Evolutionary conservation across 1,140 invertebrate genomes (phyloP).

Genomic region (Aphelenchoides avenae): DNA sequence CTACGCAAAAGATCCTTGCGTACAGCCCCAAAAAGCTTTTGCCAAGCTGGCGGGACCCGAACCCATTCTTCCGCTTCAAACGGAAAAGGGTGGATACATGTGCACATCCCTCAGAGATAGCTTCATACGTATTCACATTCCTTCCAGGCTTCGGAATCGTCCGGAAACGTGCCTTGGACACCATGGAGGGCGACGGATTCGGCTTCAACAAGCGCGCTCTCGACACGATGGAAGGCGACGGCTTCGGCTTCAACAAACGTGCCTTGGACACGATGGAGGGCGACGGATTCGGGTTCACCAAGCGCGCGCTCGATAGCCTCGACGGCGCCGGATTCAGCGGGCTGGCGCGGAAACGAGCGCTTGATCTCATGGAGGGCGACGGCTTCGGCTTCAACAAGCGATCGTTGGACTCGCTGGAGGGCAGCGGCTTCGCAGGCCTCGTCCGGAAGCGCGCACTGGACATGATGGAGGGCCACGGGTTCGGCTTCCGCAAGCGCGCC

Average conservation of each 20-base stretch:
- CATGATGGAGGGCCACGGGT: constrained; percentile 27
- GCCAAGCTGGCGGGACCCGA: too few relatives aligned
- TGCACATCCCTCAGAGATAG: too few relatives aligned
- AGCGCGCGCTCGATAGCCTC: constrained; percentile 26
- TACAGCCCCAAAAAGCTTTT: too few relatives aligned
- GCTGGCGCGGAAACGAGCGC: constrained; percentile 22
- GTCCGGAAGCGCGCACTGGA: constrained; percentile 28
- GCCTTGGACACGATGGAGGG: constrained; percentile 30
- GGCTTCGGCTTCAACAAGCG: constrained; percentile 21
- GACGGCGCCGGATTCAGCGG: constrained; percentile 32
- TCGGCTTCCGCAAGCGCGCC: constrained; percentile 25
- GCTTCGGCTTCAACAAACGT: constrained; percentile 17
- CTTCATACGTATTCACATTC: too few relatives aligned
- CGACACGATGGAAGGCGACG: constrained; percentile 23
- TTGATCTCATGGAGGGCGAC: constrained; percentile 26
- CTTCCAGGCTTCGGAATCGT: too few relatives aligned
- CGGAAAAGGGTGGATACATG: too few relatives aligned
- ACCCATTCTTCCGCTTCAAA: too few relatives aligned
- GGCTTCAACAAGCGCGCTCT: constrained; percentile 28
- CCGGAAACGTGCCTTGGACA: constrained; percentile 29
- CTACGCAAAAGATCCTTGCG: too few relatives aligned
- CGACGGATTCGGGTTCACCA: constrained; percentile 22
- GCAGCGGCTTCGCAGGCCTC: constrained; percentile 24
- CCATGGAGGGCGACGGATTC: constrained; percentile 30
- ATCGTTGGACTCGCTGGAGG: constrained; percentile 23